Conservation (phyloP, 2,797 vertebrate genomes). For the Myotis myotis region DNA sequence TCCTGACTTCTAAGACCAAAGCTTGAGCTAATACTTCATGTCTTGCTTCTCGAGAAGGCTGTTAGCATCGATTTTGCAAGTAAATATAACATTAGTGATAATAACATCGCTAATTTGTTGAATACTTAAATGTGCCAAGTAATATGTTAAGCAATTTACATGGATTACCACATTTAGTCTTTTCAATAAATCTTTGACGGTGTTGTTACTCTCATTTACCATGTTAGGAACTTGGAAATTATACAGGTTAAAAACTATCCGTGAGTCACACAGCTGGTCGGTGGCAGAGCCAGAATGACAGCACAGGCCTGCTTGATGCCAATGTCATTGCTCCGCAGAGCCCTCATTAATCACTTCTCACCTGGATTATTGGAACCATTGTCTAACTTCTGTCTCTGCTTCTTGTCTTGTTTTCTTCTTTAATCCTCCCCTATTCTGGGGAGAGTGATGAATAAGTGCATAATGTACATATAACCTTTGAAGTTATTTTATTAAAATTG, state of each 20-base stretch:
- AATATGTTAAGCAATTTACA: background rate
- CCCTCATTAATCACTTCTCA: constrained; percentile 59
- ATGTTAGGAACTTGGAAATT: background rate
- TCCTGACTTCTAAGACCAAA: constrained; percentile 5
- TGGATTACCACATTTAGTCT: background rate
- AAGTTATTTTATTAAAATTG: background rate
- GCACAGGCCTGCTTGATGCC: background rate
- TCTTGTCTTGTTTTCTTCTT: background rate
- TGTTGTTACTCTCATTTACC: background rate
- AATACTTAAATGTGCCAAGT: background rate
- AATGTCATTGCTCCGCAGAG: background rate
- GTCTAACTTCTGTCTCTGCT: constrained; percentile 35
- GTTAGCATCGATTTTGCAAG: background rate
- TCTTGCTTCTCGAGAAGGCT: background rate
- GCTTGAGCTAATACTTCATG: background rate
- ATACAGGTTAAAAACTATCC: background rate
- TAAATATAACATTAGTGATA: background rate
- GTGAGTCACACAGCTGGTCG: constrained; percentile 8
- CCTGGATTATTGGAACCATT: constrained; percentile 51
- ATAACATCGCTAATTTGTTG: background rate
- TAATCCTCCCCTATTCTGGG: background rate
- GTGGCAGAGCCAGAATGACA: background rate
- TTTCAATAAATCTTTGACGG: background rate
- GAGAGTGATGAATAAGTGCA: background rate
- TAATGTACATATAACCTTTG: background rate